phyloP scores from a whole-genome alignment of 2,888 invertebrate genomes.

The Thera obeliscata region DNA sequence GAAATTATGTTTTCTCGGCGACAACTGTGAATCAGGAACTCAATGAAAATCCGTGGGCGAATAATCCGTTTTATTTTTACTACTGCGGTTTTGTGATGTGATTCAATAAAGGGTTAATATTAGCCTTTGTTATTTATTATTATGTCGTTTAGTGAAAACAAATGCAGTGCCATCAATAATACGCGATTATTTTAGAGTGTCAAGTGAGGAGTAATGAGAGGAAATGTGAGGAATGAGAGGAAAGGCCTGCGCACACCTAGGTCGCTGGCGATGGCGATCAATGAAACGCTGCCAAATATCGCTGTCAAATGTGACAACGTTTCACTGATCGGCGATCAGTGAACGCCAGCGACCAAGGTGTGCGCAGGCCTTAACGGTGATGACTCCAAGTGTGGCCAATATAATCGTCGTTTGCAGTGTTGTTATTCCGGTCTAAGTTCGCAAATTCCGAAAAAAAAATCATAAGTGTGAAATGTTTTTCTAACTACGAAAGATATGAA shows the following conservation, averaged over 20 bases:
- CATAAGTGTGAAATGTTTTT: background rate
- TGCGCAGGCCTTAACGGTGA: too few species aligned
- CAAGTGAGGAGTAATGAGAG: conserved; percentile 13
- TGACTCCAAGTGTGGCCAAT: conserved; percentile 7
- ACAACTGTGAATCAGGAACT: conserved; percentile 61
- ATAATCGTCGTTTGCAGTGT: conserved; percentile 1
- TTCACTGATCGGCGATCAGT: too few species aligned
- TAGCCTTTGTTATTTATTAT: conserved; percentile 48
- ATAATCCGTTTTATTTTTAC: conserved; percentile 69
- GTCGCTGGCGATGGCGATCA: too few species aligned
- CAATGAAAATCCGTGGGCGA: conserved; percentile 62
- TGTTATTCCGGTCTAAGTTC: background rate
- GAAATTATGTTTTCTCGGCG: conserved; percentile 57
- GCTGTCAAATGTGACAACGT: too few species aligned
- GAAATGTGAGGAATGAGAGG: background rate
- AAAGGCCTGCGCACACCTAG: too few species aligned
- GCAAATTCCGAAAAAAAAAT: background rate
- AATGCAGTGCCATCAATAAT: conserved; percentile 25
- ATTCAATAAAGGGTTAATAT: conserved; percentile 67
- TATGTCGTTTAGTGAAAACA: conserved; percentile 24
- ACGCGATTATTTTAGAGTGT: conserved; percentile 15
- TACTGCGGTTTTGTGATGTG: conserved; percentile 54
- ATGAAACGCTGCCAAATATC: too few species aligned
- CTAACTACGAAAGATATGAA: background rate
- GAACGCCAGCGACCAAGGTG: too few species aligned